Base-by-base conservation (phyloP, 2,797 vertebrate species). In the Xenopus petersii region DNA sequence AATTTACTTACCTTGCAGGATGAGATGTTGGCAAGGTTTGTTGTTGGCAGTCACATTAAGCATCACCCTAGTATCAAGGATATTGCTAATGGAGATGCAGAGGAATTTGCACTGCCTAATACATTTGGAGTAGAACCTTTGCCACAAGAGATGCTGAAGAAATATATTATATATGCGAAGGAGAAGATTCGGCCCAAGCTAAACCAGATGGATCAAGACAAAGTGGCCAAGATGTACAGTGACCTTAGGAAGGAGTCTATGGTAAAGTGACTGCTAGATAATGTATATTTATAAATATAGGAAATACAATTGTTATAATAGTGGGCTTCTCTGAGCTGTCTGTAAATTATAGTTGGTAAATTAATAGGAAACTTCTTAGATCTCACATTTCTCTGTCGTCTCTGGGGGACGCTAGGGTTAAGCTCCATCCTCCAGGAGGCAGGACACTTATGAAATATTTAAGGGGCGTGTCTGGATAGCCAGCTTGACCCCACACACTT, bases 131-230 rank as follows among this genome's bases (percentile, higher is more conserved):
- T 95, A 12, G 94, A 97, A 0, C 86, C 93, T 1, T 87, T 99
- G 79, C 97, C 97, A 0, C 98, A 99, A 83, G 96, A 97, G 10
- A 89, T 98, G 6, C 84, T 99, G 55, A 93, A 88, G 84, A 99
- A 99, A 84, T 99, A 98, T 21, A 93, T 99, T 47, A 88, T 95
- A 71, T 99, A 98, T 0, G 88, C 95, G 80, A 99, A 99, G 79
- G 97, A 99, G 80, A 92, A 92, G 64, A 93, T 98, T 46, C 90
- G 78, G 47, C 98, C 98, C 1, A 99, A 98, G 84, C 94, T 99
- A 77, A 97, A 98, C 84, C 98, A 98, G 87, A 98, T 99, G 97
- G 97, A 99, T 74, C 97, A 99, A 88, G 97, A 99, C 86, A 99
- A 99, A 73, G 97, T 99, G 83, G 98, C 98, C 61, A 93, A 88